Conservation (phyloP, 1,140 invertebrate species). For the Drosophila quadrilineata region DNA sequence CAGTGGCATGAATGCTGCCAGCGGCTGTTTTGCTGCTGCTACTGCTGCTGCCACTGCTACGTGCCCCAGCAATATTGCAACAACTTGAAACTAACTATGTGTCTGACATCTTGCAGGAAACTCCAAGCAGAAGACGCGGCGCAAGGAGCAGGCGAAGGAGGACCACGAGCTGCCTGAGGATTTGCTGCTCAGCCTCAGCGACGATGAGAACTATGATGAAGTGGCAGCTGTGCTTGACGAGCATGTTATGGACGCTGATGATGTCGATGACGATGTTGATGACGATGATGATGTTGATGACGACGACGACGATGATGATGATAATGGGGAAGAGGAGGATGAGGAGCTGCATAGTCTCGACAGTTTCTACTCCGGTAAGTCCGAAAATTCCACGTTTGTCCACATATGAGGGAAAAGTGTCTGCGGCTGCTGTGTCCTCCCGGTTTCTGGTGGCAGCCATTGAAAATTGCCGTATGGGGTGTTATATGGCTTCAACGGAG, state of each 20-base stretch:
- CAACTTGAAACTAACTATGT: constrained; percentile 22
- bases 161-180: constrained; percentile 17
- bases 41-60: too few species aligned
- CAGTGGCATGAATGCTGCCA: background rate
- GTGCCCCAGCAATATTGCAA: constrained; percentile 37
- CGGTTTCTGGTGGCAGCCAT: constrained; percentile 63
- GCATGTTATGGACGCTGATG: constrained; percentile 47
- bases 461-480: constrained; percentile 79
- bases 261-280: constrained; percentile 12
- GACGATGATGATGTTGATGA: constrained; percentile 51
- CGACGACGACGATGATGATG: constrained; percentile 47
- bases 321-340: constrained; percentile 43
- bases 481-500: constrained; percentile 78
- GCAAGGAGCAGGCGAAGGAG: constrained; percentile 9
- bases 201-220: constrained; percentile 52
- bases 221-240: constrained; percentile 34
- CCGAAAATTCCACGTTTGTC: background rate
- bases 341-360: constrained; percentile 70
- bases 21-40: too few species aligned
- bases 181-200: constrained; percentile 63
- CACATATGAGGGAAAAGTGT: constrained; percentile 7
- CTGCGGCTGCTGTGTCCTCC: background rate
- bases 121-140: background rate
- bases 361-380: constrained; percentile 69
- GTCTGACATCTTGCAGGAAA: constrained; percentile 9